Conservation (phyloP, 2,113 vertebrate genomes). For the Cololabis saira region DNA sequence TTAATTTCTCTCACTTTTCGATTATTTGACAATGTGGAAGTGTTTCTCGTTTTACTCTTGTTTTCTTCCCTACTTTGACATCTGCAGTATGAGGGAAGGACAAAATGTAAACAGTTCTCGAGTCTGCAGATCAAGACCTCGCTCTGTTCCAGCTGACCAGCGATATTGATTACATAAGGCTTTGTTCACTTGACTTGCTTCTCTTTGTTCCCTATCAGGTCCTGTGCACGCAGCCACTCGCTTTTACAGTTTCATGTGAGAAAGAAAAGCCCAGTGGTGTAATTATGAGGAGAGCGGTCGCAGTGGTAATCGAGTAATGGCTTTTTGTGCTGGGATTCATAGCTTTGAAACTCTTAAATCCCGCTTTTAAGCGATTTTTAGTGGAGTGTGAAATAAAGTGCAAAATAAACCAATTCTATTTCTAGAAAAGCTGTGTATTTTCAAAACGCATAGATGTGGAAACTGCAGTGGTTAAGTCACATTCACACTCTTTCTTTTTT, state of each 20-base stretch:
- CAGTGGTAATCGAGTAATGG: constrained; percentile 25
- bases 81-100: constrained; percentile 32
- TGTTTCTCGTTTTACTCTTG: constrained; percentile 32
- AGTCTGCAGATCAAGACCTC: constrained; percentile 72
- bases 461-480: constrained; percentile 59
- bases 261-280: constrained; percentile 36
- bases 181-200: constrained; percentile 61
- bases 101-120: constrained; percentile 68
- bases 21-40: constrained; percentile 33
- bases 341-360: constrained; percentile 49
- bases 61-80: constrained; percentile 45
- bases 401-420: constrained; percentile 36
- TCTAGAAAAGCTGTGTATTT: constrained; percentile 27
- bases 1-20: constrained; percentile 3
- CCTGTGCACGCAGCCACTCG: constrained; percentile 33
- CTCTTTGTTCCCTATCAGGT: constrained; percentile 65
- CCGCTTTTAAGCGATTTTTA: constrained; percentile 49
- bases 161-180: constrained; percentile 78
- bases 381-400: constrained; percentile 68
- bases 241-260: constrained; percentile 30
- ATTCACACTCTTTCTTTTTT: constrained; percentile 63
- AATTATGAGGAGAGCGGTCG: constrained; percentile 50
- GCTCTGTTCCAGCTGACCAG: constrained; percentile 74
- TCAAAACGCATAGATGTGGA: constrained; percentile 11
- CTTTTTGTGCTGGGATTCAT: constrained; percentile 32